Evolutionary conservation across 2,797 vertebrate genomes (phyloP), one percentile per base, ranked within the genome.

Genomic region (Sparidentex hasta): DNA sequence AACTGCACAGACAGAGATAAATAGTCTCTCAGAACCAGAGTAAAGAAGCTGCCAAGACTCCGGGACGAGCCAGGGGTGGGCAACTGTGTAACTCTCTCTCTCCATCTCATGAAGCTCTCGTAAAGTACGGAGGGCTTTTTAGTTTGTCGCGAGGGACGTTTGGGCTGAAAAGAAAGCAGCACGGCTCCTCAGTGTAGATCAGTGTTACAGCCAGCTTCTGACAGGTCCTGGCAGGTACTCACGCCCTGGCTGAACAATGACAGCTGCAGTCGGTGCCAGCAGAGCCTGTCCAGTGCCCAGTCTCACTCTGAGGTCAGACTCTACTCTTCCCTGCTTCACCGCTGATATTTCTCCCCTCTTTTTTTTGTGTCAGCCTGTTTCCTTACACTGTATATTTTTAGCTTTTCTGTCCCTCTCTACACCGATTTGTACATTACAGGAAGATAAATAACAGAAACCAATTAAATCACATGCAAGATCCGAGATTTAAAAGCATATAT

Each of bases 161-260:
- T 81, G 70, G 51, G 57, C 85, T 90, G 88, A 93, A 95, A 91
- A 91, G 91, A 91, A 88, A 83, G 87, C 90, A 86, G 87, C 86
- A 83, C 75, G 93, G 92, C 87, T 92, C 82, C 87, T 87, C 83
- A 57, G 87, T 75, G 83, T 70, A 66, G 87, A 89, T 86, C 87
- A 87, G 82, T 88, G 91, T 87, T 81, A 83, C 79, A 78, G 92
- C 91, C 93, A 91, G 87, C 74, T 56, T 57, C 86, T 92, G 92
- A 92, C 89, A 87, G 87, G 74, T 80, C 75, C 83, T 94, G 94
- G 95, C 94, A 93, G 85, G 44, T 73, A 43, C 87, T 91, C 88
- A 82, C 73, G 41, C 61, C 59, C 83, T 71, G 87, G 81, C 75
- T 78, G 82, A 84, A 90, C 88, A 90, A 87, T 85, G 90, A 87